Evolutionary conservation across 2,113 vertebrate species (phyloP), one percentile per base, ranked within the genome.

Genomic region (Osmerus mordax): DNA sequence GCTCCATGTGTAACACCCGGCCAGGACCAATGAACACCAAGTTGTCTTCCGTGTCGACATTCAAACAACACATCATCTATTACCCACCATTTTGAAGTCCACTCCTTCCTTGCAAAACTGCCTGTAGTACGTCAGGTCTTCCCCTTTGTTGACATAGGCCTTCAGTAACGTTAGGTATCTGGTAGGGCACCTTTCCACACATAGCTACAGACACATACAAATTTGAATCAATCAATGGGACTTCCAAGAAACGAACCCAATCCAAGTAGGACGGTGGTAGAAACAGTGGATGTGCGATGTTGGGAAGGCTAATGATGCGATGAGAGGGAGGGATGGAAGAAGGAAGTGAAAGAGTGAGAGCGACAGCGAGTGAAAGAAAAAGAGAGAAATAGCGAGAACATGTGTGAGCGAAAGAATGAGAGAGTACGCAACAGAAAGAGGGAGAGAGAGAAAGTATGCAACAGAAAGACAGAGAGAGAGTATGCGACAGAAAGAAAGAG

Each of bases 131-230:
- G 86, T 73, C 1, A 81, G 70, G 15, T 93, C 74, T 0, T 71
- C 0, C 0, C 0, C 59, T 6, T 3, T 60, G 4, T 0, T 67
- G 0, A 0, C 0, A 0, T 29, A 58, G 8, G 92, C 90, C 0
- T 62, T 77, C 19, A 93, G 19, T 77, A 89, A 84, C 0, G 94
- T 96, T 71, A 93, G 68, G 83, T 91, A 94, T 1, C 78, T 81
- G 15, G 93, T 74, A 0, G 96, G 96, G 73, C 97, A 98, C 0
- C 71, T 79, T 71, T 91, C 88, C 81, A 99, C 96, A 0, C 97
- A 99, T 72, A 95, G 91, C 97, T 99, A 56, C 3, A 83, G 19
- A 77, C 25, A 77, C 23, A 75, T 64, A 76, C 76, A 82, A 4
- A 56, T 56, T 64, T 12, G 41, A 55, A 18, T 41, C 15, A 62